Evolutionary conservation across 2,888 invertebrate genomes (phyloP), one percentile per base, ranked within the genome.

Genomic region (Dicyrtomina minuta): DNA sequence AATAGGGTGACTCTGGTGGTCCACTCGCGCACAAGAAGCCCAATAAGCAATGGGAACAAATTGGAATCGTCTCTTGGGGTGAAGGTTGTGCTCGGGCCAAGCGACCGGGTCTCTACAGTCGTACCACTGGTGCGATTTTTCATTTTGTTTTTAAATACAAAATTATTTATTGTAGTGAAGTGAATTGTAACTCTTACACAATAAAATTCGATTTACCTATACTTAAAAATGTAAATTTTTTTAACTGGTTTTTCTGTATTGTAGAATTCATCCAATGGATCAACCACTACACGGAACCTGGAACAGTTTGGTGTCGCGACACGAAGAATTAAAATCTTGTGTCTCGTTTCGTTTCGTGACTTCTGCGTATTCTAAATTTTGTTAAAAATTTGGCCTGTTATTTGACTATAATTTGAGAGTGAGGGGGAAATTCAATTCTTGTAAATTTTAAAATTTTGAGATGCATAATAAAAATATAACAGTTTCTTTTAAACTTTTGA

Each of bases 11-110:
- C n/a, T 22, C 51, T 2, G 64, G 64, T 51, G 64, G 64, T 1
- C 51, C 64, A 6, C 33, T 64, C 1, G 26, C 20, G 2, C 17
- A 51, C 20, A 51, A 51, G 51, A 15, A 10, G 10, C 13, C 20
- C 15, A 64, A 51, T 27, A 51, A 53, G 15, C 51, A 64, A 20
- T 51, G n/a, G 15, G 12, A 17, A 15, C 64, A 33, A 20, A 20
- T 51, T 17, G 64, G 64, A 2, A 51, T 51, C 13, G 51, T 64
- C 8, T 64, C 64, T 8, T 51, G 64, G 64, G 64, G 64, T 5
- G 43, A 43, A 12, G 64, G 64, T 1, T 64, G 64, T 20, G 64
- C 64, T 3, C 24, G 44, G 26, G 1, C 8, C 2, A 13, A 15
- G 20, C 27, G 39, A 20, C 64, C 64, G 5, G 51, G 49, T 6